A percentile compares a stretch with the other conserved stretches of the same genome.
Evolutionary conservation across 1,140 invertebrate genomes (phyloP).

Genomic region (Melipona quadrifasciata): DNA sequence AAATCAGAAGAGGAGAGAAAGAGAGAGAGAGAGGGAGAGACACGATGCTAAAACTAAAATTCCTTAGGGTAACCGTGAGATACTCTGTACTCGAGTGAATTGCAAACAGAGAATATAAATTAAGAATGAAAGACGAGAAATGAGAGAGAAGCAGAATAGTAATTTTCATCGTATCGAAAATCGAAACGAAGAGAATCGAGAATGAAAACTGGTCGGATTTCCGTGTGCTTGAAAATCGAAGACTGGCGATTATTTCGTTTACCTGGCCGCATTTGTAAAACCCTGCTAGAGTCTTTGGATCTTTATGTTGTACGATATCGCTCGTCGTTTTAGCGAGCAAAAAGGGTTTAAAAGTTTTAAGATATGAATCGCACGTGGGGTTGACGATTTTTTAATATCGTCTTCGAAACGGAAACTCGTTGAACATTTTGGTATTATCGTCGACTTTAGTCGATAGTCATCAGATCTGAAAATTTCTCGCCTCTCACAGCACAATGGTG

Average conservation of each 20-base stretch:
- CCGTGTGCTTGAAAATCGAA: not conserved
- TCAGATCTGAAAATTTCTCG: too few relatives aligned
- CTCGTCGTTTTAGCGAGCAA: not conserved
- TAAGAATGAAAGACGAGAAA: not conserved
- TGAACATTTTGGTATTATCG: too few relatives aligned
- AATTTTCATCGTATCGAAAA: not conserved
- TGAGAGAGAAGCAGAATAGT: not conserved
- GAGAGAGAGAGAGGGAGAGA: too few relatives aligned
- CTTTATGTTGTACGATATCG: not conserved
- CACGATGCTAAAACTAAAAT: too few relatives aligned
- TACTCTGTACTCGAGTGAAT: not conserved
- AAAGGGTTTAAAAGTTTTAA: not conserved
- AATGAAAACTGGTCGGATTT: not conserved
- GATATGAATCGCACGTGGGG: too few relatives aligned
- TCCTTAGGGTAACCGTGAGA: not conserved
- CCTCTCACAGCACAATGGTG: too few relatives aligned
- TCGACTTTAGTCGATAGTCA: too few relatives aligned
- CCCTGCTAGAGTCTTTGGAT: not conserved
- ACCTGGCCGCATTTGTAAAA: not conserved
- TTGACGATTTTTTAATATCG: too few relatives aligned
- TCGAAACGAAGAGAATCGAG: not conserved
- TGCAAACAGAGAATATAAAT: not conserved
- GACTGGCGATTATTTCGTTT: not conserved
- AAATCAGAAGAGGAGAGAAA: not conserved
- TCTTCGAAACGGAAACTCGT: too few relatives aligned